Base-by-base conservation (phyloP, 1,140 invertebrate species). In the Venustaconcha ellipsiformis region DNA sequence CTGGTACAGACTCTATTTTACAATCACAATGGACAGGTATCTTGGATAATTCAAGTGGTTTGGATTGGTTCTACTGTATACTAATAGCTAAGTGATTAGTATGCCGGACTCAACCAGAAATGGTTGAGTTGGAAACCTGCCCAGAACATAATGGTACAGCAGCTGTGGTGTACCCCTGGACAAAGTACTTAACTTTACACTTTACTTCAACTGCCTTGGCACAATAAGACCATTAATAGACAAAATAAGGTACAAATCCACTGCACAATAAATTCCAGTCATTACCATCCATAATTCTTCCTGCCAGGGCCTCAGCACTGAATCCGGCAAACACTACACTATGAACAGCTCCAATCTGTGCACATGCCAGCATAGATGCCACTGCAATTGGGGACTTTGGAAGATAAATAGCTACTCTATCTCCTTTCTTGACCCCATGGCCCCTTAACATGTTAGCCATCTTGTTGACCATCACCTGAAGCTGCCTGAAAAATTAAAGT, bases 271-370 rank as follows among this genome's bases (percentile, higher is more conserved):
- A 26, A 48, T 48, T 48, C 18, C 59, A 20, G 65, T 67, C 18
- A 67, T 78, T 78, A 91, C 91, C 91, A 87, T 92, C 91, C 68
- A 88, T 85, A 55, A 93, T 92, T 71, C 92, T 87, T 18, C 88
- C 87, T 62, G 92, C 90, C 20, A 93, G 83, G 26, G 93, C 90
- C 65, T 93, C 90, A 6, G 92, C 83, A 82, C 91, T 92, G 81
- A 93, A 93, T 17, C 93, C 93, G 58, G 92, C 93, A 87, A 93
- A 93, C 20, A 93, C 90, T 15, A 93, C 91, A 66, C 88, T 91
- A 83, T 93, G 92, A 37, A 93, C 86, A 57, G 92, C 92, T 20
- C 92, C 90, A 71, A 92, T 92, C 30, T 91, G 80, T 26, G 90
- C 87, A 87, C 92, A 92, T 0, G 91, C 92, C 63, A 92, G 82